Conservation (phyloP, 2,888 invertebrate species). For the Scaptomyza flava region DNA sequence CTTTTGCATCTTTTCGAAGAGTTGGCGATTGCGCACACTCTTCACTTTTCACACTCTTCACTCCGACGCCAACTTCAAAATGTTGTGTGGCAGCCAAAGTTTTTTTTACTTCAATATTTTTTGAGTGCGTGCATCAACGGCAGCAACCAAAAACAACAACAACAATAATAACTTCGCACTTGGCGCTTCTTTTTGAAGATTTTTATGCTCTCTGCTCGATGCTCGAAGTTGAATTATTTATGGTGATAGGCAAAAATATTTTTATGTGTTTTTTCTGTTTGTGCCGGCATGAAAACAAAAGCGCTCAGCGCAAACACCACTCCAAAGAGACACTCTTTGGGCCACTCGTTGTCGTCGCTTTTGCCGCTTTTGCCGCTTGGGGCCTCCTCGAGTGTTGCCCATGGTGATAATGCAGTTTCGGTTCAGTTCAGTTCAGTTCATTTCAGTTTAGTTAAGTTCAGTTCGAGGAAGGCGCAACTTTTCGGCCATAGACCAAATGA, state of each 20-base stretch:
- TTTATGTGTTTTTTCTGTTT: slow-evolving; percentile 65
- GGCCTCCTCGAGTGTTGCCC: slow-evolving; percentile 54
- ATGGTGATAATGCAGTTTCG: slow-evolving; percentile 76
- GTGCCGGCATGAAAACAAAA: slow-evolving; percentile 74
- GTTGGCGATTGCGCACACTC: slow-evolving; percentile 24
- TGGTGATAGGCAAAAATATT: slow-evolving; percentile 79
- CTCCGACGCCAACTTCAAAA: slow-evolving; percentile 49
- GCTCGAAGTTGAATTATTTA: slow-evolving; percentile 76
- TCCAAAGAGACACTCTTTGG: slow-evolving; percentile 70
- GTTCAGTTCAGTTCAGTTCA: slow-evolving; percentile 8
- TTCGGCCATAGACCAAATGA: slow-evolving; percentile 56
- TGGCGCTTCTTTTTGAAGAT: slow-evolving; percentile 80
- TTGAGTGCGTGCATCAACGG: slow-evolving; percentile 68
- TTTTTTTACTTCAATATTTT: slow-evolving; percentile 52
- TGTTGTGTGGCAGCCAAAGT: slow-evolving; percentile 41
- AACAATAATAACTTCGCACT: slow-evolving; percentile 65
- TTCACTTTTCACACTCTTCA: slow-evolving; percentile 34
- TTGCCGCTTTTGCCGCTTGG: slow-evolving; percentile 8
- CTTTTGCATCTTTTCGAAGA: slow-evolving; percentile 61
- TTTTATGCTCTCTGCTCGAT: slow-evolving; percentile 54
- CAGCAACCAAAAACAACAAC: slow-evolving; percentile 42
- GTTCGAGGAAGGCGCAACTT: slow-evolving; percentile 41
- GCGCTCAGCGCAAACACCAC: slow-evolving; percentile 62
- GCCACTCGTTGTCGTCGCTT: slow-evolving; percentile 55
- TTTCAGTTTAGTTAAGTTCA: not conserved